Evolutionary conservation across 2,113 vertebrate genomes (phyloP), one percentile per base, ranked within the genome.

Genomic region (Cephalopterus ornatus): DNA sequence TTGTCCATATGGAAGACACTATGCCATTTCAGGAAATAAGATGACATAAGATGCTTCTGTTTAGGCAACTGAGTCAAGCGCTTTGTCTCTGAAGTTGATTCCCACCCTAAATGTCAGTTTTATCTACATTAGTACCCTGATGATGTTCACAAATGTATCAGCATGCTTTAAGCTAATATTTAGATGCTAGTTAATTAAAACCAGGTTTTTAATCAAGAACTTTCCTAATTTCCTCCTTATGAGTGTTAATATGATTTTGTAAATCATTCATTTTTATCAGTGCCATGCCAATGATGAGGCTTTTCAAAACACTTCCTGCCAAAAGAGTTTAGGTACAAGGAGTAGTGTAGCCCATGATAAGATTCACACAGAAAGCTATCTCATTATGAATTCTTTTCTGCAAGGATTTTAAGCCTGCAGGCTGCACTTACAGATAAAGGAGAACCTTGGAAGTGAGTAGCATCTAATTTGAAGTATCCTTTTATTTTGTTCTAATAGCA

Each of bases 201-300:
- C 2, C 41, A 76, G 26, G 33, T 82, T 82, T 93, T 91, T 82
- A 91, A 95, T 95, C 62, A 96, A 73, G 87, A 91, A 66, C 37
- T 62, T 92, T 89, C 62, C 52, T 78, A 49, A 82, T 85, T 95
- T 95, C 77, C 62, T 87, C 62, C 84, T 78, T 87, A 82, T 87
- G 76, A 92, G 81, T 91, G 92, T 85, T 93, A 92, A 96, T 91
- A 91, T 63, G 84, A 61, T 84, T 93, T 92, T 95, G 52, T 85
- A 95, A 93, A 85, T 86, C 3, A 6, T 76, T 92, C 85, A 22
- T 92, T 93, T 95, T 94, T 89, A 82, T 92, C 93, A 79, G n/a
- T 70, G 61, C 73, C 62, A 58, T 85, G 49, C 44, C 73, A 88
- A 47, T 39, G 32, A 41, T 0, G 0, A 92, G 32, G 61, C 28